Evolutionary conservation across 37 sponge, comb jelly and placozoan genomes (phyloP), one percentile per base, ranked within the genome.

Genomic region (Ianthella basta): DNA sequence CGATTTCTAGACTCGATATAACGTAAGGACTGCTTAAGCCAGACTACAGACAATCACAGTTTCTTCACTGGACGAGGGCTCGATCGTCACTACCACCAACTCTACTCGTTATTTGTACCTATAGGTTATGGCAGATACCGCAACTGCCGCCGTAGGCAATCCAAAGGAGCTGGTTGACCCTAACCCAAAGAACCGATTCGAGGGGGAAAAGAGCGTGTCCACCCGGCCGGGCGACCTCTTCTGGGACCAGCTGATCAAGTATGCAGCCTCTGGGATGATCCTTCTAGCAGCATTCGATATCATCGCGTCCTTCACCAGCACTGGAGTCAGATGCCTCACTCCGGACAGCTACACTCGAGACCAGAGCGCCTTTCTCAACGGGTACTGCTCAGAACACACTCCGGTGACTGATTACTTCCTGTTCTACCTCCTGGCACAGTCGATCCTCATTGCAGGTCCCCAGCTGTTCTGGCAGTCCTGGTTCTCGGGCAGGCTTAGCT

Each of bases 381-480:
- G 66, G 6, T 64, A 64, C 66, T 64, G 66, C 66, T 64, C 66
- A 30, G 66, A 64, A 30, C 23, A 64, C 29, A 64, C 66, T 24
- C 66, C 66, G 14, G 27, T 29, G 23, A 30, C 27, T 24, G 66
- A 64, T 64, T 64, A 64, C 66, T 64, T 64, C 27, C 66, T 64
- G 8, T 64, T 64, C 66, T 64, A 21, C 66, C 23, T 64, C 66
- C 8, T 64, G 20, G 66, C 29, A 64, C 66, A 64, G 27, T 24
- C 66, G 6, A 64, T 64, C 66, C 29, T 16, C 23, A 10, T 64
- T 29, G 66, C 27, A 8, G 66, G 66, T 8, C 66, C 66, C 23
- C 66, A 64, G 8, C 6, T 64, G 8, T 30, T 64, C 66, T 64
- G 66, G 66, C 12, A 8, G 14, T 64, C 66, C 8, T 64, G 66